Base-by-base conservation (phyloP, 2,888 invertebrate genomes). In the Limnephilus lunatus region DNA sequence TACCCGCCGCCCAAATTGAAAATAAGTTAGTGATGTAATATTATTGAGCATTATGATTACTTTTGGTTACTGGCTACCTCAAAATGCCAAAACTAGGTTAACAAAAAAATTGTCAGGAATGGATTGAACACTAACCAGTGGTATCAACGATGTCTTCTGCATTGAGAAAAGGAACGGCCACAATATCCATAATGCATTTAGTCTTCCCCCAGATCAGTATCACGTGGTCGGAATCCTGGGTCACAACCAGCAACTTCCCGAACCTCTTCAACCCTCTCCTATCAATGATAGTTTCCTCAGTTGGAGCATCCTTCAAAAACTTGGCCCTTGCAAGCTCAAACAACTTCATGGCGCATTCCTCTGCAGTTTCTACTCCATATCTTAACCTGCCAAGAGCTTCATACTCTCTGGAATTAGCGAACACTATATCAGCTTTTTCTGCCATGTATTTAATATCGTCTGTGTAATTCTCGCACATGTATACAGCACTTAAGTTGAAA, bases 221-320 rank as follows among this genome's bases (percentile, higher is more conserved):
- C 0, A 97, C 96, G 35, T 96, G 95, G 30, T 96, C 95, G 0
- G 95, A 94, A 15, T 97, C 97, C 94, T 97, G 96, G 11, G 98
- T 98, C 92, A 97, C 95, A 2, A 97, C 95, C 35, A 97, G 95
- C 9, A 97, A 95, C 93, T 97, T 96, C 32, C 95, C 94, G 30
- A 91, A 93, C 68, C 90, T 92, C 14, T 35, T 80, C 39, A 89
- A 44, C 11, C 32, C 89, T 85, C 39, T 53, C n/a, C 91, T 80
- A 32, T 85, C 85, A 35, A 53, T 31, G n/a, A 32, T 25, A 48
- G 48, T 68, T 32, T 31, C 68, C 32, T 31, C 48, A n/a, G 25
- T 68, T 68, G 68, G 25, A 68, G 68, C 68, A 68, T 68, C 25
- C 68, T 68, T n/a, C 68, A 25, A 25, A 68, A 68, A n/a, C 68